A percentile compares a stretch with the other conserved stretches of the same genome.
These are phyloP conservation scores for Lateolabrax maculatus DNA, from an alignment of 2,797 vertebrate species.

Conservation along the genomic window DNA sequence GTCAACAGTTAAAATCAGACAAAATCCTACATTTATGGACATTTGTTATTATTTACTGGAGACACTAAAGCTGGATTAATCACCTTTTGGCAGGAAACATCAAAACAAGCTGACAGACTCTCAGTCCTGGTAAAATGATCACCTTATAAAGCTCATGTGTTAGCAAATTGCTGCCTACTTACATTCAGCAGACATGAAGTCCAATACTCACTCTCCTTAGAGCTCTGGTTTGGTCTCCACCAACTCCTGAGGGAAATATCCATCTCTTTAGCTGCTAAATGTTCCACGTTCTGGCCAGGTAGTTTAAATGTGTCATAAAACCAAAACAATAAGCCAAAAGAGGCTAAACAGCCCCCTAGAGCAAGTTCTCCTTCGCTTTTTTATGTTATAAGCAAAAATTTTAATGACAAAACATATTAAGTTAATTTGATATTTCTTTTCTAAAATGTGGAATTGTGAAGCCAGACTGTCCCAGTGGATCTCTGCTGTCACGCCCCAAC, in stretches of 20 bases:
- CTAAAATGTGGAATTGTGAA: neutral
- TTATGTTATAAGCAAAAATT: neutral
- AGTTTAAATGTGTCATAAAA: too few species aligned
- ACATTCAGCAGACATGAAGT: neutral
- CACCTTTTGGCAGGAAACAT: neutral
- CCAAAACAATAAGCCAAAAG: neutral
- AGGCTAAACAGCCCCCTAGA: neutral
- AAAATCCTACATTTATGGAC: too few species aligned
- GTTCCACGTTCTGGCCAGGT: too few species aligned
- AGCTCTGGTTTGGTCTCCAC: too few species aligned
- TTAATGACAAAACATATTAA: neutral
- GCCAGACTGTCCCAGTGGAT: conserved; percentile 21
- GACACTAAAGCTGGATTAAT: neutral
- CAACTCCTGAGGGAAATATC: too few species aligned
- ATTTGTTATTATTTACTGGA: too few species aligned
- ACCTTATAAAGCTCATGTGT: too few species aligned
- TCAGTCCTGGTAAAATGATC: neutral
- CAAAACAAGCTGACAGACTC: neutral
- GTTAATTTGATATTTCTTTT: neutral
- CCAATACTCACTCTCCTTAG: too few species aligned
- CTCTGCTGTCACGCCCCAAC: conserved; percentile 35
- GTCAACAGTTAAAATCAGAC: too few species aligned
- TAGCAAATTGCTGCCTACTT: too few species aligned
- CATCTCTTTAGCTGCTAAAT: too few species aligned
- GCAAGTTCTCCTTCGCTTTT: neutral